These are phyloP conservation scores for Dione vanillae DNA, from an alignment of 2,888 invertebrate species.

Conservation along the genomic window DNA sequence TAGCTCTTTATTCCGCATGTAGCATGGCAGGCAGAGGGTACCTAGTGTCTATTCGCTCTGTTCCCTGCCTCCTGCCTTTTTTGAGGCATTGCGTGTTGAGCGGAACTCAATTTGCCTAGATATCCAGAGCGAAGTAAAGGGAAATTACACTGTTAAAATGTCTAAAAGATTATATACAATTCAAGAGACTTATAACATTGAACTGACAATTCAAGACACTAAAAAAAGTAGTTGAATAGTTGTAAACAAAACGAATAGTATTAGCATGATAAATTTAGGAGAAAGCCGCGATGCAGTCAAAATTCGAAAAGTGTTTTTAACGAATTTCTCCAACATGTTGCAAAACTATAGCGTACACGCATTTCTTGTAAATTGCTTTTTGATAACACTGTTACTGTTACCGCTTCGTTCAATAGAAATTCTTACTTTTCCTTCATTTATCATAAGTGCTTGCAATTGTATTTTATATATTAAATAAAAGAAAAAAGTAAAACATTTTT, in stretches of 20 bases:
- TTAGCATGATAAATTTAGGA: slow-evolving; percentile 50
- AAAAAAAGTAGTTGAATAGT: not conserved
- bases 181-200: too few species aligned
- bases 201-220: too few species aligned
- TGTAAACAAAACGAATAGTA: slow-evolving; percentile 21
- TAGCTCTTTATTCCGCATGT: too few species aligned
- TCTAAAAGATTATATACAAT: too few species aligned
- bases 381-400: slow-evolving; percentile 33
- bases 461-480: not conserved
- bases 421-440: slow-evolving; percentile 5
- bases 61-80: too few species aligned
- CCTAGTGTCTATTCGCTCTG: too few species aligned
- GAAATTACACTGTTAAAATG: too few species aligned
- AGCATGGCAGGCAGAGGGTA: too few species aligned
- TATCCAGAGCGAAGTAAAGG: too few species aligned
- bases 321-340: slow-evolving; percentile 62
- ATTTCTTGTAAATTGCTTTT: slow-evolving; percentile 38
- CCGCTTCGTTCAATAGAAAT: slow-evolving; percentile 24
- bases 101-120: too few species aligned
- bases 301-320: slow-evolving; percentile 56
- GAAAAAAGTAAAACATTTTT: not conserved
- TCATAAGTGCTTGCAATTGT: not conserved
- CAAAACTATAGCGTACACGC: slow-evolving; percentile 58
- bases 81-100: too few species aligned
- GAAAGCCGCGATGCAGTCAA: slow-evolving; percentile 60